Evolutionary conservation across 2,797 vertebrate species (phyloP).

Genomic region (Enteromius treurensis): DNA sequence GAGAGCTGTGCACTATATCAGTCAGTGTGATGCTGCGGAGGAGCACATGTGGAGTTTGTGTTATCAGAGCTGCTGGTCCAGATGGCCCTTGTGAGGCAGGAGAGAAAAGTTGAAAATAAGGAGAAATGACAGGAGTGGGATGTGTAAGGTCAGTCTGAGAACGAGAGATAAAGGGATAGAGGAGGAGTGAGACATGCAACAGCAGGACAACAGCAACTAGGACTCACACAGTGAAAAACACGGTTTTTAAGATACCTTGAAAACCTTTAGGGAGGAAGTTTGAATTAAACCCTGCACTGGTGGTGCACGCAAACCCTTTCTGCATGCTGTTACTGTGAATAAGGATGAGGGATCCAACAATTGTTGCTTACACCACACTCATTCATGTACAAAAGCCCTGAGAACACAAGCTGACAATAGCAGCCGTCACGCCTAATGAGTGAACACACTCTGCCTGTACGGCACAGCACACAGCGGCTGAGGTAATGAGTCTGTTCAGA

Average conservation of each 20-base stretch:
- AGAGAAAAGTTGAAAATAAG: constrained; percentile 21
- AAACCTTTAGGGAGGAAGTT: background rate
- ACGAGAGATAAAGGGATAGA: constrained; percentile 15
- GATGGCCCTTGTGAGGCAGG: constrained; percentile 2
- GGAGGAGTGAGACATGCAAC: constrained; percentile 7
- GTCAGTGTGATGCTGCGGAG: background rate
- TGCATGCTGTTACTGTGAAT: constrained; percentile 6
- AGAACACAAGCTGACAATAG: constrained; percentile 42
- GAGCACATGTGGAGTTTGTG: background rate
- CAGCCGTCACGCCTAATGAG: constrained; percentile 39
- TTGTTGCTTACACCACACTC: constrained; percentile 17
- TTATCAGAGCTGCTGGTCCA: background rate
- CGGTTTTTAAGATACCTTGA: background rate
- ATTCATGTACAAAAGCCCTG: constrained; percentile 17
- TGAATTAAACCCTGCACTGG: constrained; percentile 1
- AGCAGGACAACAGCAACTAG: background rate
- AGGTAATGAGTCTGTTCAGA: constrained; percentile 35
- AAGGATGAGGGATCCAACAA: background rate
- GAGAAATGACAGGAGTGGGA: background rate
- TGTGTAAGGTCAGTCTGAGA: constrained; percentile 18
- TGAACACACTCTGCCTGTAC: constrained; percentile 33
- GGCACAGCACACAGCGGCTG: constrained; percentile 18
- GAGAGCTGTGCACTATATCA: constrained; percentile 22
- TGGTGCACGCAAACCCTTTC: constrained; percentile 6
- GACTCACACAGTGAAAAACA: background rate